Base-by-base conservation (phyloP, 2,113 vertebrate genomes). In the Corythornis madagascariensis region DNA sequence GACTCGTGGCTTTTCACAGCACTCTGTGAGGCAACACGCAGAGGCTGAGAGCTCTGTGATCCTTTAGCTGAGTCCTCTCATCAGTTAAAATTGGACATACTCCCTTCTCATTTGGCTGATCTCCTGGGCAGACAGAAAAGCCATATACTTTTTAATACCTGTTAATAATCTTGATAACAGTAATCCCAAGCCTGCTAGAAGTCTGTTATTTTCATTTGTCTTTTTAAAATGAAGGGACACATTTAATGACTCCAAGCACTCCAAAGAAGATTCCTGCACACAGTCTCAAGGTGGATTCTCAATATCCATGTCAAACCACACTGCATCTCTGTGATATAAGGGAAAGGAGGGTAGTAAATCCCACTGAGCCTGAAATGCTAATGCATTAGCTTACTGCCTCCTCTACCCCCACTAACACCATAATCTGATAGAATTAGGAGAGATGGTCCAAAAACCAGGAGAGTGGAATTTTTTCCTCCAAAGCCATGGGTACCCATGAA, bases 371-470 rank as follows among this genome's bases (percentile, higher is more conserved):
- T 69, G 66, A 74, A 56, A 89, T 40, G 63, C 48, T 83, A 35
- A 80, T 77, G 82, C 69, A 78, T 92, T 69, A 88, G 8, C 3
- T 89, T 87, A 80, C 63, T 88, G 82, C 84, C 77, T 74, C 75
- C 69, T 64, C 50, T 61, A 14, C 28, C 29, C 75, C 76, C 52
- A 9, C 71, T 89, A 88, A 65, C 3, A 0, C 69, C 65, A 50
- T 86, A 89, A 95, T 88, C 92, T 92, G 69, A 26, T n/a, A 79
- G 91, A 83, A 95, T 88, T 91, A 89, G n/a, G 53, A 91, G 35
- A 87, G 60, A 67, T 28, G 67, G 42, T 20, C 48, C 50, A 48
- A 92, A 96, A 93, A 47, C 16, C 74, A 85, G 87, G 71, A 90
- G 50, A 80, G 43, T 47, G 79, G 78, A 91, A 13, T n/a, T 5